A percentile compares a stretch with the other conserved stretches of the same genome.
Conservation (phyloP, 1,140 invertebrate genomes). For the Leptinotarsa defecta region DNA sequence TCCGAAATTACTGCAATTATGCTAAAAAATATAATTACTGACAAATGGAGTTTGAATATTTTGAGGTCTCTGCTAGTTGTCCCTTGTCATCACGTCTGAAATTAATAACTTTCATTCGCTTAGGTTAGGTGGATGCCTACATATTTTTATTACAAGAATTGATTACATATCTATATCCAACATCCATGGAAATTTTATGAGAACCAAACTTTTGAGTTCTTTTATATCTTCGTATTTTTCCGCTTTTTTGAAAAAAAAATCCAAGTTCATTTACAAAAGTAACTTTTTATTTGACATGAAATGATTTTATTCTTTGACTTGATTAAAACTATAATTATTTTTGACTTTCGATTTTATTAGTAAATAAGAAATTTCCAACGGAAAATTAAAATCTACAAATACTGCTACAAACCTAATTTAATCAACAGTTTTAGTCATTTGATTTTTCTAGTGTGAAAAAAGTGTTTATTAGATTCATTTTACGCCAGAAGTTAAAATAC, state of each 20-base stretch:
- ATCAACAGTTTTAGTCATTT: too few relatives aligned
- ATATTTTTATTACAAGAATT: not conserved
- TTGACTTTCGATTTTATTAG: too few relatives aligned
- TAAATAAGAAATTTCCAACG: not conserved
- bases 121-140: not conserved
- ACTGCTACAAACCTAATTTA: not conserved
- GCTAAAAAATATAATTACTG: not conserved
- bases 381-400: not conserved
- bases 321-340: not conserved
- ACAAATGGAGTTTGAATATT: not conserved
- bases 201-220: conserved; percentile 80
- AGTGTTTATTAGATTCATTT: too few relatives aligned
- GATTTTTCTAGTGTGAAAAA: too few relatives aligned
- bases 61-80: not conserved
- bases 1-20: not conserved
- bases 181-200: conserved; percentile 62
- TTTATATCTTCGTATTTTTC: conserved; percentile 79
- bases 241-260: conserved; percentile 56
- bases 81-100: not conserved
- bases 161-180: not conserved
- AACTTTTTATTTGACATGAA: too few relatives aligned
- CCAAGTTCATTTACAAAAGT: not conserved
- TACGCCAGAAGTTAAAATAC: too few relatives aligned
- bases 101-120: not conserved
- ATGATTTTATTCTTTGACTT: too few relatives aligned